Evolutionary conservation across 2,888 invertebrate genomes (phyloP).

Genomic region (Lasioglossum pauxillum): DNA sequence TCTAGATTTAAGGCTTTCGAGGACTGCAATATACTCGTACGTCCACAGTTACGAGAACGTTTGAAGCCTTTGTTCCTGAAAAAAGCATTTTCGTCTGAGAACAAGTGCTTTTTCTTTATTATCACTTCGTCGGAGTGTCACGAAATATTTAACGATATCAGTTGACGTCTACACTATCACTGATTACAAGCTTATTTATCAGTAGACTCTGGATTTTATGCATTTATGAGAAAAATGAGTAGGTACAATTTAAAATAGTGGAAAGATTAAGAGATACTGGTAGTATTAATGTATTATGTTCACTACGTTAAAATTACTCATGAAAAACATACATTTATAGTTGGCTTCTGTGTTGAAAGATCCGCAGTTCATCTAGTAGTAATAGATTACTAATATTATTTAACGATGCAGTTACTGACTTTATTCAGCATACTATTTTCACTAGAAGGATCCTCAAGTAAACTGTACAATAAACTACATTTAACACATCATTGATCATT

Average conservation of each 20-base stretch:
- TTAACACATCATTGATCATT: background rate
- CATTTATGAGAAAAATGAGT: too few relatives aligned
- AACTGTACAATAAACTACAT: background rate
- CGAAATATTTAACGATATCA: background rate
- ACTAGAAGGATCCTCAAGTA: background rate
- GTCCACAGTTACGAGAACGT: background rate
- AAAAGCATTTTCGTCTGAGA: background rate
- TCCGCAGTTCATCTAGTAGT: too few relatives aligned
- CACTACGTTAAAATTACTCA: too few relatives aligned
- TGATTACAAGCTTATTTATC: background rate
- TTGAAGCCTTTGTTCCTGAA: conserved; percentile 11
- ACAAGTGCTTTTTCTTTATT: background rate
- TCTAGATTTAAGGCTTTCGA: background rate
- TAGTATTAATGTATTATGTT: too few relatives aligned
- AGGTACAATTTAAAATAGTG: too few relatives aligned
- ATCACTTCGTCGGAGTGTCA: background rate
- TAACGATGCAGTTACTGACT: too few relatives aligned
- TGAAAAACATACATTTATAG: too few relatives aligned
- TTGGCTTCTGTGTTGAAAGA: too few relatives aligned
- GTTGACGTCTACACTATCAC: background rate
- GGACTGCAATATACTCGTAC: background rate
- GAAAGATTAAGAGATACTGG: too few relatives aligned
- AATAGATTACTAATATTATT: too few relatives aligned
- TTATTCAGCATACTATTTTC: background rate
- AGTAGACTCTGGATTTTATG: background rate